Conservation (phyloP, 35 echinoderm and acorn worm genomes). For the Heliocidaris erythrogramma region DNA sequence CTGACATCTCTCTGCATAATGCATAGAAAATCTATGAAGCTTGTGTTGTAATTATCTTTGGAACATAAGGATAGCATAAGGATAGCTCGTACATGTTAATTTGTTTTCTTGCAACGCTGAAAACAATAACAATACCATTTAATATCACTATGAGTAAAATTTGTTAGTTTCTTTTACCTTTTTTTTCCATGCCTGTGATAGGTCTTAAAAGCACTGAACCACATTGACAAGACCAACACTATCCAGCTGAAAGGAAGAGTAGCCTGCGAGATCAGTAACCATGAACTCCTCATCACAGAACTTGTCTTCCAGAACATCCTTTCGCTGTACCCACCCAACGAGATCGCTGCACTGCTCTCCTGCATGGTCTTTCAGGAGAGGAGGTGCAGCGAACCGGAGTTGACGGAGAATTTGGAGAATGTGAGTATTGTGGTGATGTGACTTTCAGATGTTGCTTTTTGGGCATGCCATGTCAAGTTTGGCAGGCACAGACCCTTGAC, state of each 20-base stretch:
- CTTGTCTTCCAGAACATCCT: slow-evolving; percentile 92
- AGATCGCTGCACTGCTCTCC: slow-evolving; percentile 90
- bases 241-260: slow-evolving; percentile 95
- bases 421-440: slow-evolving; percentile 47
- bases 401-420: slow-evolving; percentile 77
- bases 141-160: too few species aligned
- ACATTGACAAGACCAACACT: slow-evolving; percentile 69
- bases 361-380: slow-evolving; percentile 98
- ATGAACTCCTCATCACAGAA: slow-evolving; percentile 92
- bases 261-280: slow-evolving; percentile 92
- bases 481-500: background rate
- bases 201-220: slow-evolving; percentile 74
- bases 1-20: too few species aligned
- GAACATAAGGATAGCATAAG: too few species aligned
- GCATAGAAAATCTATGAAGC: too few species aligned
- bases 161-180: too few species aligned
- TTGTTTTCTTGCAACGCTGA: too few species aligned
- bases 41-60: too few species aligned
- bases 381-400: slow-evolving; percentile 78
- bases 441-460: background rate
- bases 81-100: too few species aligned
- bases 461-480: background rate
- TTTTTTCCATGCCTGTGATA: slow-evolving; percentile 15
- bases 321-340: slow-evolving; percentile 62
- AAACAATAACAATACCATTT: too few species aligned